phyloP scores from a whole-genome alignment of 1,140 invertebrate genomes.

The Latrodectus geometricus region DNA sequence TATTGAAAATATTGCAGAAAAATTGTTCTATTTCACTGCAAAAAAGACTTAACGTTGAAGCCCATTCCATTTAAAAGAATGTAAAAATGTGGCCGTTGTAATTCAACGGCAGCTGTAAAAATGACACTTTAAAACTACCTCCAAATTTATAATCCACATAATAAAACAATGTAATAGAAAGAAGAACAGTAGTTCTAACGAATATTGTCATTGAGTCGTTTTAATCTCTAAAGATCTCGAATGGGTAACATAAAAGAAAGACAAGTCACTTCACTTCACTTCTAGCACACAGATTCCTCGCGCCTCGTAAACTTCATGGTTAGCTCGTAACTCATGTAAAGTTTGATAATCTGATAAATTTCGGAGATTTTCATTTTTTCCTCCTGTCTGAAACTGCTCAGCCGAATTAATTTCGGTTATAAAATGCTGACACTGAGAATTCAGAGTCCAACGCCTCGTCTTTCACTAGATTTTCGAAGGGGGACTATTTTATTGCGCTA shows the following conservation, averaged over 20 bases:
- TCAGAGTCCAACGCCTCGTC: background rate
- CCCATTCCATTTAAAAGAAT: background rate
- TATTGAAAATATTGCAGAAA: too few relatives aligned
- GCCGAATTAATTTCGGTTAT: background rate
- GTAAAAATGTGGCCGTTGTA: background rate
- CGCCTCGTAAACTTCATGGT: constrained; percentile 51
- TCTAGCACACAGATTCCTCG: background rate
- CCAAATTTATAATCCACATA: background rate
- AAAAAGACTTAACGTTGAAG: too few relatives aligned
- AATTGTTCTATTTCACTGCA: too few relatives aligned
- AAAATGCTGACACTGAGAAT: background rate
- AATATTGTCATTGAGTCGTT: constrained; percentile 22
- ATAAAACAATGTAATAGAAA: background rate
- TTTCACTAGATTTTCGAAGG: background rate
- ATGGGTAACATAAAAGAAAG: constrained; percentile 26
- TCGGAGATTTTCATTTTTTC: background rate
- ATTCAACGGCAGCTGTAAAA: background rate
- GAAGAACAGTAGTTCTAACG: constrained; percentile 34
- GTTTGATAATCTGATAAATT: constrained; percentile 51
- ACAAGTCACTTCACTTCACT: background rate
- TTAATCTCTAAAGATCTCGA: constrained; percentile 55
- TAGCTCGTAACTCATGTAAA: constrained; percentile 19
- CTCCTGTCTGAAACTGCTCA: background rate
- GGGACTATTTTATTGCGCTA: background rate
- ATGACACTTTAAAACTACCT: background rate